Evolutionary conservation across 2,113 vertebrate genomes (phyloP), one percentile per base, ranked within the genome.

Genomic region (Engraulis encrasicolus): DNA sequence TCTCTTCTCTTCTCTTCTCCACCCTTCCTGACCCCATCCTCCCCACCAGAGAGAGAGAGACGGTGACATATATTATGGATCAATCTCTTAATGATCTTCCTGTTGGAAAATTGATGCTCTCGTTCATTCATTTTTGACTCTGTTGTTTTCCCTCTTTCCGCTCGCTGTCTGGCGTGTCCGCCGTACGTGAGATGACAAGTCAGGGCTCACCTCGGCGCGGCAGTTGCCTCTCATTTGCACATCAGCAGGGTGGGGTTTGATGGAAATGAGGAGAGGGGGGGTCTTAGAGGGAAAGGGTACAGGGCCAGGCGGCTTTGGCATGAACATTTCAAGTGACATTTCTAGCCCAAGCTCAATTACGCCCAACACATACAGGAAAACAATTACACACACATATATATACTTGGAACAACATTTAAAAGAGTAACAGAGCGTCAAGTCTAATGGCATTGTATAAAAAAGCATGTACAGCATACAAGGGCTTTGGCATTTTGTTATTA

Each of bases 61-160:
- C 27, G 17, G 38, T 85, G 37, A 84, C 85, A 90, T 89, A 85
- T 85, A 91, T 90, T 85, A 91, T 91, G 82, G 86, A 91, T 90
- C 83, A 74, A 89, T 71, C 78, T 87, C 81, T 80, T 89, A 89
- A 89, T 89, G 88, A 90, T 86, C 87, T 88, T 82, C 87, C 66
- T 88, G 88, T 87, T 90, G 88, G 87, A 90, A 91, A 89, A 88
- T 87, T 81, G 86, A 91, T 89, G 83, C 83, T 84, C 80, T 85
- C 87, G n/a, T n/a, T n/a, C n/a, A 49, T 89, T 54, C 50, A 87
- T 85, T 88, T 87, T 90, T 86, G 74, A 88, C 81, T 40, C 78
- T 83, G 81, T 89, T 89, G 84, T 85, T 89, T 86, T 88, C 66
- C n/a, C n/a, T n/a, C n/a, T n/a, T n/a, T n/a, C n/a, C n/a, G n/a